A percentile compares a stretch with the other conserved stretches of the same genome.
phyloP scores from a whole-genome alignment of 2,888 invertebrate species.

The Apocheima hispidaria region DNA sequence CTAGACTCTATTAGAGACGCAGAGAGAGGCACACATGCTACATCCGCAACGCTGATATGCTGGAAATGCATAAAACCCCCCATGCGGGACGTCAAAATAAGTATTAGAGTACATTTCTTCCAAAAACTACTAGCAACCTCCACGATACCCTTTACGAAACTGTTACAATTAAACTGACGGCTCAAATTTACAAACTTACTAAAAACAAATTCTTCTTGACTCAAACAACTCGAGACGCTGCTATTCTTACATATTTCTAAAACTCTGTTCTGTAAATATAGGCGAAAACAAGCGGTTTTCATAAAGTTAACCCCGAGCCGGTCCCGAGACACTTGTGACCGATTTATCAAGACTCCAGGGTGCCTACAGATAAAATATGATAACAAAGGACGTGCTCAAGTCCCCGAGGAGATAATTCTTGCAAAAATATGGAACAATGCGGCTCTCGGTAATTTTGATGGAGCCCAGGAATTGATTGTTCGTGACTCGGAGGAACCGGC shows the following conservation, averaged over 20 bases:
- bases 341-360: slow-evolving; percentile 23
- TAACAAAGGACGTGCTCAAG: slow-evolving; percentile 37
- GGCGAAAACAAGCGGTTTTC: slow-evolving; percentile 3
- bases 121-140: too few relatives aligned
- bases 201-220: not conserved
- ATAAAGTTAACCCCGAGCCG: slow-evolving; percentile 5
- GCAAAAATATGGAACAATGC: slow-evolving; percentile 36
- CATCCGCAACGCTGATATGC: too few relatives aligned
- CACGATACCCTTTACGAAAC: not conserved
- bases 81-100: too few relatives aligned
- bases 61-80: too few relatives aligned
- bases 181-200: slow-evolving; percentile 1
- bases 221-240: not conserved
- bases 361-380: slow-evolving; percentile 31
- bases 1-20: too few relatives aligned
- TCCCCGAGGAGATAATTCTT: slow-evolving; percentile 32
- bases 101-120: too few relatives aligned
- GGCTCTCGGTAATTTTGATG: slow-evolving; percentile 21
- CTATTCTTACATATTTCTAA: not conserved
- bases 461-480: slow-evolving; percentile 31
- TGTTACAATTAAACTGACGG: not conserved
- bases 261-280: not conserved
- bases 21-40: too few relatives aligned
- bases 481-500: slow-evolving; percentile 23
- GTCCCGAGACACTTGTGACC: slow-evolving; percentile 19